Base-by-base conservation (phyloP, 2,888 invertebrate genomes). In the Platypus cylindrus region DNA sequence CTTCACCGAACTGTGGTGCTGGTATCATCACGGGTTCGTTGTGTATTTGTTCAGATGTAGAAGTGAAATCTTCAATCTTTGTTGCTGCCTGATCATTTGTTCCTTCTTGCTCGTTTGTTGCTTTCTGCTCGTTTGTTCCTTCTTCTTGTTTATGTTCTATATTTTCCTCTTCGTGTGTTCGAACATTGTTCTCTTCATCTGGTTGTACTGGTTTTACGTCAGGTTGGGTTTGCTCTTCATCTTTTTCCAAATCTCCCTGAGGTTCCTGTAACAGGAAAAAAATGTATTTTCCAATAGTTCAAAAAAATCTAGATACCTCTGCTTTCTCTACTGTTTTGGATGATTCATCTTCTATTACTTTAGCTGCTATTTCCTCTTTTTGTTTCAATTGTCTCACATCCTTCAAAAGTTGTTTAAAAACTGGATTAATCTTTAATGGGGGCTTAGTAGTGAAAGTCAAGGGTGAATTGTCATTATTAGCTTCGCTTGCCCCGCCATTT, bases 391-490 rank as follows among this genome's bases (percentile, higher is more conserved):
- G 17, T 17, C 37, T 30, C 4, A 44, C 38, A 20, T 39, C 41
- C 13, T 39, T 38, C 17, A 44, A 29, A 30, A 44, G 25, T 25
- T 41, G 34, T 14, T 44, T 44, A 20, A 44, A 39, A 12, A 38
- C 44, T 11, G 44, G 44, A 16, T 44, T 44, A 16, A 43, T 45
- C 32, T 42, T 42, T 11, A 44, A 7, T 1, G 44, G 38, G 2
- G 36, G 37, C 26, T 40, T 42, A 23, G 30, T 32, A 2, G 35
- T 35, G 4, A 33, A 30, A 14, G 3, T 15, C 17, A 17, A 18
- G 12, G 30, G 20, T n/a, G 16, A 28, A 15, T 37, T 28, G 13
- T 29, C 30, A 12, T 24, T 17, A 17, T 34, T 29, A 16, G 26
- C 17, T 17, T 12, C 24, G 3, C 2, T 22, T 16, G 16, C 18